phyloP scores from a whole-genome alignment of 2,888 invertebrate species.

The Ramazzottius varieornatus region DNA sequence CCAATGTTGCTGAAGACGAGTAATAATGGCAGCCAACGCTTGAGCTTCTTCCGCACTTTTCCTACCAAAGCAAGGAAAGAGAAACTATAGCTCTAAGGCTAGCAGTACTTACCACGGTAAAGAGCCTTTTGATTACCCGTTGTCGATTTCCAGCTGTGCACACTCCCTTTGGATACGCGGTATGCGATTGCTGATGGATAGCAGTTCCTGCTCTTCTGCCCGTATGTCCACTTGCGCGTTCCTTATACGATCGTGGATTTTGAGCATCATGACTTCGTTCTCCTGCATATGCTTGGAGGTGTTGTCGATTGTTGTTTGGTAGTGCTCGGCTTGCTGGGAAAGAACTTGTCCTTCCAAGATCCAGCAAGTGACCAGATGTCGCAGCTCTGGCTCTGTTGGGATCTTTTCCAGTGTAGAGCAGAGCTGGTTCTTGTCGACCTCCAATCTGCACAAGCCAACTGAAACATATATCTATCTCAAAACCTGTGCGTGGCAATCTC shows the following conservation, averaged over 20 bases:
- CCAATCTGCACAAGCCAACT: neutral
- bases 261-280: neutral
- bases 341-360: neutral
- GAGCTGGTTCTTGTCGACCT: neutral
- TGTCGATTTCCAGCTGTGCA: neutral
- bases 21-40: too few species aligned
- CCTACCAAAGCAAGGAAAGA: too few species aligned
- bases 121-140: neutral
- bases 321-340: neutral
- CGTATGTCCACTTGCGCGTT: neutral
- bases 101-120: neutral
- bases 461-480: neutral
- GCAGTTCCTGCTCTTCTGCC: neutral
- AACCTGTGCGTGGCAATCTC: too few species aligned
- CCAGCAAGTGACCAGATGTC: neutral
- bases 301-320: neutral
- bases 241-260: neutral
- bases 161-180: neutral
- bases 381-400: neutral
- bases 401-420: neutral
- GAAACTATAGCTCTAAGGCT: too few species aligned
- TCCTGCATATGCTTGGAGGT: neutral
- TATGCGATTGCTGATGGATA: neutral
- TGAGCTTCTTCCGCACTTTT: too few species aligned
- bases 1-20: too few species aligned